Evolutionary conservation across 2,888 invertebrate species (phyloP).

Genomic region (Ennomos erosarius): DNA sequence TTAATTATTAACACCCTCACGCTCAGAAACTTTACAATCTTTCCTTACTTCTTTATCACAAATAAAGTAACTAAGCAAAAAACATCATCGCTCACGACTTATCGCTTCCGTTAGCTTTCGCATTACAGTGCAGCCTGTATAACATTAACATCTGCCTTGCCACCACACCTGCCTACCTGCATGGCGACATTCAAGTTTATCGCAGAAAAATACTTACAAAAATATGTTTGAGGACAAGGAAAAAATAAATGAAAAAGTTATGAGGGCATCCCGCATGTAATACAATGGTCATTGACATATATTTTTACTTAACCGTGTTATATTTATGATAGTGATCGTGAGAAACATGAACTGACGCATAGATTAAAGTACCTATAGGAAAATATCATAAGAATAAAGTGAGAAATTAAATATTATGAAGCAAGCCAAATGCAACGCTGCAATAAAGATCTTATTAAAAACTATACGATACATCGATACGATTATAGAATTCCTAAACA

Average conservation of each 20-base stretch:
- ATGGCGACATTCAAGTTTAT: slow-evolving; percentile 36
- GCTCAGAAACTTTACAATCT: background rate
- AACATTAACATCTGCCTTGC: slow-evolving; percentile 29
- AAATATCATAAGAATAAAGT: too few relatives aligned
- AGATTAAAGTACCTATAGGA: too few relatives aligned
- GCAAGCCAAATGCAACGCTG: too few relatives aligned
- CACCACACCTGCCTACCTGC: slow-evolving; percentile 61
- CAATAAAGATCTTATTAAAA: too few relatives aligned
- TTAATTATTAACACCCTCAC: too few relatives aligned
- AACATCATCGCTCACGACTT: slow-evolving; percentile 10
- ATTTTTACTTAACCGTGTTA: slow-evolving; percentile 2
- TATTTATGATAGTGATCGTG: too few relatives aligned
- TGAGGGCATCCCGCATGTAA: slow-evolving; percentile 25
- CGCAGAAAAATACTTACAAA: slow-evolving; percentile 28
- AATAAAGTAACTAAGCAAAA: slow-evolving; percentile 12
- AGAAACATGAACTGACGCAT: too few relatives aligned
- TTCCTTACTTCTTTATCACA: slow-evolving; percentile 7
- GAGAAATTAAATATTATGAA: too few relatives aligned
- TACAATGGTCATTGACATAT: slow-evolving; percentile 3
- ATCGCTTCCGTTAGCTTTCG: slow-evolving; percentile 39
- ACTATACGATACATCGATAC: too few relatives aligned
- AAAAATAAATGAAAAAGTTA: slow-evolving; percentile 13
- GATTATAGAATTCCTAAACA: too few relatives aligned
- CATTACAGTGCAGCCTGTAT: slow-evolving; percentile 33
- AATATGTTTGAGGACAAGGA: slow-evolving; percentile 30